Conservation (phyloP, 2,888 invertebrate species). For the Eupelmus urozonus region DNA sequence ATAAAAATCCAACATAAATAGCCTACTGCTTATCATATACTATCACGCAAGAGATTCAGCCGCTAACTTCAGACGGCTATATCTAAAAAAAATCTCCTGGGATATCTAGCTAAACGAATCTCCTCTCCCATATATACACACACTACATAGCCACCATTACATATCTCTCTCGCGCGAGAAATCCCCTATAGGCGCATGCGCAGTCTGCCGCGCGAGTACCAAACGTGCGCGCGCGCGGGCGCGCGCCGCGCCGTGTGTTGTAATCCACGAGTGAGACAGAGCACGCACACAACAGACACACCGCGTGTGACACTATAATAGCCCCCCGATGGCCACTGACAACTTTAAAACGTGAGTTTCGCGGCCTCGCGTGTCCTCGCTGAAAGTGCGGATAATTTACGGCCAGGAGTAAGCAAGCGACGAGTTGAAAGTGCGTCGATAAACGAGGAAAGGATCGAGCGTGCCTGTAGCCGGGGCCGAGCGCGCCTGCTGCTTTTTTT, state of each 20-base stretch:
- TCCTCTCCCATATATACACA: not conserved
- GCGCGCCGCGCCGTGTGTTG: too few species aligned
- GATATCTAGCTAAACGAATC: not conserved
- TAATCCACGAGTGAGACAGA: too few species aligned
- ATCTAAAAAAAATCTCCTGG: slow-evolving; percentile 18
- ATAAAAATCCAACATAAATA: too few species aligned
- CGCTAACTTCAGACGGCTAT: slow-evolving; percentile 20
- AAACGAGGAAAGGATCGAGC: too few species aligned
- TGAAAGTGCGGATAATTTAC: too few species aligned
- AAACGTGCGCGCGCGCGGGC: slow-evolving; percentile 33
- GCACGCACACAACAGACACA: not conserved
- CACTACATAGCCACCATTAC: too few species aligned
- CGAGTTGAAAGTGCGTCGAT: too few species aligned
- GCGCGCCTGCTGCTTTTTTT: not conserved
- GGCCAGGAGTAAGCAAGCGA: too few species aligned
- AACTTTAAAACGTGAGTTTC: slow-evolving; percentile 76
- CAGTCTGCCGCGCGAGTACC: slow-evolving; percentile 62
- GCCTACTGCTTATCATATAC: too few species aligned
- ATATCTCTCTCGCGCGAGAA: slow-evolving; percentile 16
- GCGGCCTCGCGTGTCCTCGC: too few species aligned
- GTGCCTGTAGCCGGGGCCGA: too few species aligned
- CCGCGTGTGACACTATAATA: slow-evolving; percentile 64
- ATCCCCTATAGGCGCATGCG: slow-evolving; percentile 68
- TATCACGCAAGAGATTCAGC: not conserved
- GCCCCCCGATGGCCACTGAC: slow-evolving; percentile 74